Conservation (phyloP, 2,797 vertebrate species). For the Leptoclinus maculatus region DNA sequence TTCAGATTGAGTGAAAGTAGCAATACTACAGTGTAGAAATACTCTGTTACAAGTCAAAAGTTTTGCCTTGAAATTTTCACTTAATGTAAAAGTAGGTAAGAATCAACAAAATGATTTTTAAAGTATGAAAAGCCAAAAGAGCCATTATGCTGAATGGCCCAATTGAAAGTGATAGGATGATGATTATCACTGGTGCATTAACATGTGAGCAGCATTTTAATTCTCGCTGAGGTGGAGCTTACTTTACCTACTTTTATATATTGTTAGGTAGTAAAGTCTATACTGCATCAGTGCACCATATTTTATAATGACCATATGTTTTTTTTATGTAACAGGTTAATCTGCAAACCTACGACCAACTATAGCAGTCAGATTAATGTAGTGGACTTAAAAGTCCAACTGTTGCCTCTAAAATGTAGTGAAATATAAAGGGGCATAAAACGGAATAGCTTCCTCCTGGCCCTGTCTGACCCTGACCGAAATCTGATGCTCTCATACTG, state of each 20-base stretch:
- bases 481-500: conserved; percentile 79
- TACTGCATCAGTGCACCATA: neutral
- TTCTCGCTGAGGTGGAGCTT: neutral
- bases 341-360: neutral
- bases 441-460: conserved; percentile 87
- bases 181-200: neutral
- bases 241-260: neutral
- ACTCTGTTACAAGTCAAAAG: neutral
- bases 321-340: neutral
- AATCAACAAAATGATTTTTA: neutral
- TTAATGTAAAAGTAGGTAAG: neutral
- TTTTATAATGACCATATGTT: neutral
- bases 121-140: neutral
- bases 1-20: neutral
- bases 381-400: neutral
- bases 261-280: neutral
- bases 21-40: neutral
- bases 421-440: neutral
- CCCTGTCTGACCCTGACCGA: conserved; percentile 93
- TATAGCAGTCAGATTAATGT: neutral
- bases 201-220: neutral
- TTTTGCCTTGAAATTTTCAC: neutral
- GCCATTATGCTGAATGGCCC: no score
- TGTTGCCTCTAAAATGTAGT: neutral
- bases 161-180: neutral